phyloP scores from a whole-genome alignment of 2,113 vertebrate species.

The Raphicerus campestris region DNA sequence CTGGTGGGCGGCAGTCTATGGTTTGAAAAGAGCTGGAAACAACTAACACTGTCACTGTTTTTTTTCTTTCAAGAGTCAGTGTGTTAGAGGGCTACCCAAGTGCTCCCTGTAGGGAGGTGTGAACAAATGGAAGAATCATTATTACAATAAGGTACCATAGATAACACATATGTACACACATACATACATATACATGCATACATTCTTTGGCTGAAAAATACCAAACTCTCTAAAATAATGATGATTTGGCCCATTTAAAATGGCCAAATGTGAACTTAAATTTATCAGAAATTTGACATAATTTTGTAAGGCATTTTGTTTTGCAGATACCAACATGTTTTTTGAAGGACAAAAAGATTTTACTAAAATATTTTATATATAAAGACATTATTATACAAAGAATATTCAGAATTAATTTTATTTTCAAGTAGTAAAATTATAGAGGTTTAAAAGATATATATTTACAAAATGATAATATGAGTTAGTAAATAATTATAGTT shows the following conservation, averaged over 20 bases:
- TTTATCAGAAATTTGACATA: background rate
- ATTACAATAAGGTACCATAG: background rate
- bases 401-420: background rate
- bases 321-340: background rate
- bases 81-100: background rate
- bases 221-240: background rate
- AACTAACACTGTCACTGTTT: background rate
- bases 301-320: background rate
- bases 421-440: background rate
- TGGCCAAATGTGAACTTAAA: background rate
- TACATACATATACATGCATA: background rate
- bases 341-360: background rate
- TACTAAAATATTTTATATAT: background rate
- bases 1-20: background rate
- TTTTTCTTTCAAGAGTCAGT: background rate
- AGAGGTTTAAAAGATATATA: background rate
- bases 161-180: background rate
- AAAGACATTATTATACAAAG: background rate
- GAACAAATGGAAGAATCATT: background rate
- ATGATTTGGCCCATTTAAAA: background rate
- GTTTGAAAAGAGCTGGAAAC: background rate
- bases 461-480: background rate
- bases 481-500: background rate
- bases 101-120: too few species aligned
- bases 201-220: background rate